Conservation (phyloP, 2,797 vertebrate genomes). For the Eulemur coronatus region DNA sequence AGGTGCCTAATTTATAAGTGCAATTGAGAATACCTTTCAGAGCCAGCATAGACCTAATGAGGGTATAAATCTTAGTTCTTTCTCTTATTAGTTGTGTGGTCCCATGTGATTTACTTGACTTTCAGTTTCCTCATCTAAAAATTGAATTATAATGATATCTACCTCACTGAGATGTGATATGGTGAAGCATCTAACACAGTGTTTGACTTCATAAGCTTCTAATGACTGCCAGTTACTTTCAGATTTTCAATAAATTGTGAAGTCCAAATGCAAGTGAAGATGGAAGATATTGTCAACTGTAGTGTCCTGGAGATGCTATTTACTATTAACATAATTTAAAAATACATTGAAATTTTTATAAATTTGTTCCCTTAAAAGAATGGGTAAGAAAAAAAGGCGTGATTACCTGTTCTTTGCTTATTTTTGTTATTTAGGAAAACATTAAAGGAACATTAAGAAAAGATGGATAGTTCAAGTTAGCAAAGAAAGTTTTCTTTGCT, state of each 20-base stretch:
- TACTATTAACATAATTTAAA: background rate
- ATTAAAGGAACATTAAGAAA: slow-evolving; percentile 87
- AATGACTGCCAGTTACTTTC: background rate
- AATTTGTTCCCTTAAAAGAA: background rate
- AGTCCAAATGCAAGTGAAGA: background rate
- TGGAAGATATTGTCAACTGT: background rate
- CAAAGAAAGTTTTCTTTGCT: slow-evolving; percentile 88
- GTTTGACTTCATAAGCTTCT: background rate
- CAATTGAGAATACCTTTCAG: background rate
- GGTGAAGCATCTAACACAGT: background rate
- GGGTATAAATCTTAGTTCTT: background rate
- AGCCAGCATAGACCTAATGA: background rate
- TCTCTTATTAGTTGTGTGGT: background rate
- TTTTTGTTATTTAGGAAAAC: slow-evolving; percentile 84
- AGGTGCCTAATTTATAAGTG: background rate
- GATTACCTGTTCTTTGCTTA: slow-evolving; percentile 86
- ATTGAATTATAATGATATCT: background rate
- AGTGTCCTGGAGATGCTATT: background rate
- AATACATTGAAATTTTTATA: background rate
- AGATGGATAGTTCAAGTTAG: slow-evolving; percentile 88
- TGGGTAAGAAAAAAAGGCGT: background rate
- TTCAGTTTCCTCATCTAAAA: background rate
- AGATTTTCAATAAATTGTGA: background rate
- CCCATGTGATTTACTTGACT: background rate
- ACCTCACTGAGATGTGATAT: background rate